Percentiles rank a stretch among this genome's conserved stretches.
phyloP scores from a whole-genome alignment of 2,888 invertebrate species.

The Bugulina stolonifera region DNA sequence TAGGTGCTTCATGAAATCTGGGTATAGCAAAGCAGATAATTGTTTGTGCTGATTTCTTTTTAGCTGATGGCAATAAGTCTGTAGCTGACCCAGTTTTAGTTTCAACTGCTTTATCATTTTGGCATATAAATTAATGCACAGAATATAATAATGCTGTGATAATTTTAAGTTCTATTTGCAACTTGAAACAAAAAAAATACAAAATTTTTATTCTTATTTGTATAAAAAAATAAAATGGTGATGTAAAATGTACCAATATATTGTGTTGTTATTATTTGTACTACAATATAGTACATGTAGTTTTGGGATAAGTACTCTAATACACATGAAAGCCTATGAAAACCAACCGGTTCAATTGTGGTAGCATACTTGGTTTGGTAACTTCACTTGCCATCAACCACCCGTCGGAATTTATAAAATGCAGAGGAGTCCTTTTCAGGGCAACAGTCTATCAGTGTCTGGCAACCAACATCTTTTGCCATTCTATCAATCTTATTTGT shows the following conservation, averaged over 20 bases:
- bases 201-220: neutral
- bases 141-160: neutral
- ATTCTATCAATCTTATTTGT: slow-evolving; percentile 38
- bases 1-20: too few species aligned
- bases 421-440: slow-evolving; percentile 1
- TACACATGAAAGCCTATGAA: too few species aligned
- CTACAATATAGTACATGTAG: too few species aligned
- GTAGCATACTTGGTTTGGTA: too few species aligned
- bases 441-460: slow-evolving; percentile 29
- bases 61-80: slow-evolving; percentile 10
- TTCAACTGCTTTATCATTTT: neutral
- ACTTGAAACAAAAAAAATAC: slow-evolving; percentile 8
- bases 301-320: too few species aligned
- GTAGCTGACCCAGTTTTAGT: neutral
- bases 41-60: neutral
- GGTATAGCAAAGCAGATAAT: slow-evolving; percentile 20
- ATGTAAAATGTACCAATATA: too few species aligned
- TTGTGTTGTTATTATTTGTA: too few species aligned
- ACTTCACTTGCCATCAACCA: too few species aligned
- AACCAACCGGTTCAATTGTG: too few species aligned
- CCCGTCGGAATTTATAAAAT: slow-evolving; percentile 6
- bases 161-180: neutral
- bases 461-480: slow-evolving; percentile 39
- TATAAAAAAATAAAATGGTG: slow-evolving; percentile 11
- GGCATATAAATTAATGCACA: neutral